Base-by-base conservation (phyloP, 2,113 vertebrate species). In the Agapornis roseicollis region DNA sequence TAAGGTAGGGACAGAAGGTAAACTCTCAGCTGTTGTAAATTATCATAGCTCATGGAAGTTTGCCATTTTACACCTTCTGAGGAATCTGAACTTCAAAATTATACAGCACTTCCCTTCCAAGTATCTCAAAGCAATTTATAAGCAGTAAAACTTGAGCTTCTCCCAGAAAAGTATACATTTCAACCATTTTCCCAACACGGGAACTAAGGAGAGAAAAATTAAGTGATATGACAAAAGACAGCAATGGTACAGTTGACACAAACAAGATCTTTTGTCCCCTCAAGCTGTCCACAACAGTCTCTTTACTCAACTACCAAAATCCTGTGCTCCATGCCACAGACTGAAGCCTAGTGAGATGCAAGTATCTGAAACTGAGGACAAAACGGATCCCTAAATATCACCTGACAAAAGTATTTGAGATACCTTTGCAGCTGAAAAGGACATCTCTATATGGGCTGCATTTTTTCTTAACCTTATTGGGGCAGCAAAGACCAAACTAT, bases 41-140 rank as follows among this genome's bases (percentile, higher is more conserved):
- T 85, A 94, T 58, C 91, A 71, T 90, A 94, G 92, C 82, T 95
- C 88, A 81, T 84, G 82, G 94, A 93, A 91, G 60, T 52, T 80
- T 93, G 88, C 85, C 93, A 95, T 94, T 95, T 96, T 94, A 93
- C 66, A 94, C 81, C 84, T 94, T 89, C 94, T 95, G 93, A 84
- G 80, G 52, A 96, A 81, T 92, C 61, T 90, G 94, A 93, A 96
- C 89, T 97, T 94, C 85, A 90, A 95, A 96, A 92, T 94, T 71
- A 93, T 41, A 81, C 44, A 93, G 85, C 78, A 56, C 19, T 68
- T 95, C 52, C 65, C 61, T 96, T 93, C 82, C 85, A 96, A 96
- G 90, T 85, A 88, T 86, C 82, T 81, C 64, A 84, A 80, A 96
- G 82, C 64, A 94, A 93, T 84, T 88, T 79, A 68, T 72, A 90